These are phyloP conservation scores for Rhyacichthys aspro DNA, from an alignment of 2,797 vertebrate species.

Conservation along the genomic window DNA sequence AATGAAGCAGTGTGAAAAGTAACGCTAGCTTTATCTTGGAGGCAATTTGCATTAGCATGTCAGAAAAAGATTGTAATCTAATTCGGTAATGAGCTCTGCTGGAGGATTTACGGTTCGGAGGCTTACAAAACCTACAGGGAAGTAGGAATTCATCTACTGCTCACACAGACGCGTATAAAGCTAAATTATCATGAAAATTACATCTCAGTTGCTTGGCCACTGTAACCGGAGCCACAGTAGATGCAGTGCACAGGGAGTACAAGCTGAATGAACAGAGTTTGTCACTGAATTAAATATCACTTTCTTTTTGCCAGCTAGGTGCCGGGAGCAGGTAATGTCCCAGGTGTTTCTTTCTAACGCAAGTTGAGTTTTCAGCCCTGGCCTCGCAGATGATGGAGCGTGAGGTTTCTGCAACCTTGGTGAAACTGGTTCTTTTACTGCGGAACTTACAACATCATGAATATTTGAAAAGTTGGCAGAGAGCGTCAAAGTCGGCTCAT, in stretches of 20 bases:
- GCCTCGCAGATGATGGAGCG: conserved; percentile 14
- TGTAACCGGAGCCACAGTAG: conserved; percentile 9
- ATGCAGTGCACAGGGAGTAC: conserved; percentile 10
- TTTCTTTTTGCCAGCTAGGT: conserved; percentile 7
- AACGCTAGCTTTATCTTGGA: conserved; percentile 44
- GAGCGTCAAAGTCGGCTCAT: conserved; percentile 27
- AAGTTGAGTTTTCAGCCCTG: conserved; percentile 27
- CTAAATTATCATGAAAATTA: conserved; percentile 38
- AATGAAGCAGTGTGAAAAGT: conserved; percentile 20
- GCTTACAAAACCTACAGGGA: conserved; percentile 49
- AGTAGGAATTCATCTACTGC: conserved; percentile 43
- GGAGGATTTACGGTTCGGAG: conserved; percentile 38
- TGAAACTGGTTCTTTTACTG: conserved; percentile 20
- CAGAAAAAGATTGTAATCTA: conserved; percentile 57
- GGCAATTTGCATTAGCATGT: conserved; percentile 55
- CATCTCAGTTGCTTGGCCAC: conserved; percentile 37
- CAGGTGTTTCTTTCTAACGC: conserved; percentile 27
- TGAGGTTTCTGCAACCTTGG: conserved; percentile 29
- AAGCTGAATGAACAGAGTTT: conserved; percentile 22
- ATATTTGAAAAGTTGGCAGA: conserved; percentile 51
- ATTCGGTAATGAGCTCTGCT: conserved; percentile 57
- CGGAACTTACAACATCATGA: conserved; percentile 31
- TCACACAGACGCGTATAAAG: conserved; percentile 11
- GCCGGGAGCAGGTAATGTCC: conserved; percentile 28
- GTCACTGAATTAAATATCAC: conserved; percentile 33